Evolutionary conservation across 2,113 vertebrate species (phyloP).

Genomic region (Barbus barbus): DNA sequence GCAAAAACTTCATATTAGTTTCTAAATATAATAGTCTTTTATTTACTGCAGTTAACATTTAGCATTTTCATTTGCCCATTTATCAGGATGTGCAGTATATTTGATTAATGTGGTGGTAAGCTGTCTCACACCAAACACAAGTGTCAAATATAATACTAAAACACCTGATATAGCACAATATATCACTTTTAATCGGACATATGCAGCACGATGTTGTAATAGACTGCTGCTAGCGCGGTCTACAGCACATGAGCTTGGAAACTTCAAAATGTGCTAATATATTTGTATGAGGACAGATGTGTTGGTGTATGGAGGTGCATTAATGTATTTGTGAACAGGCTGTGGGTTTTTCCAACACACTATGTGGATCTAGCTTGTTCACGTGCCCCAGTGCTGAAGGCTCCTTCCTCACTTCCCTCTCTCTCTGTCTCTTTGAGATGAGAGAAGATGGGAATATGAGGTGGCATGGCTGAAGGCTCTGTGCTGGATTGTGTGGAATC

Average conservation of each 20-base stretch:
- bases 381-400: neutral
- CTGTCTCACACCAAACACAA: neutral
- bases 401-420: neutral
- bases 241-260: neutral
- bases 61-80: too few species aligned
- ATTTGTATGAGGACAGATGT: neutral
- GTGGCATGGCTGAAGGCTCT: constrained; percentile 54
- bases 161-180: neutral
- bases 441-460: constrained; percentile 48
- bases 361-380: neutral
- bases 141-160: neutral
- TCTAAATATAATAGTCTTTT: neutral
- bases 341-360: constrained; percentile 17
- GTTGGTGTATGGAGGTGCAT: neutral
- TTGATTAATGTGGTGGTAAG: neutral
- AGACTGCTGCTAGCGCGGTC: neutral
- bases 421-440: constrained; percentile 23
- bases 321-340: neutral
- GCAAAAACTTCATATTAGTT: neutral
- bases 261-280: constrained; percentile 20
- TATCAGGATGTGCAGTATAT: neutral
- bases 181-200: neutral
- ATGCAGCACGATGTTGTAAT: constrained; percentile 3
- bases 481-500: constrained; percentile 60
- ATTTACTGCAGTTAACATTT: neutral